Base-by-base conservation (phyloP, 2,797 vertebrate genomes). In the Lithobates sylvaticus region DNA sequence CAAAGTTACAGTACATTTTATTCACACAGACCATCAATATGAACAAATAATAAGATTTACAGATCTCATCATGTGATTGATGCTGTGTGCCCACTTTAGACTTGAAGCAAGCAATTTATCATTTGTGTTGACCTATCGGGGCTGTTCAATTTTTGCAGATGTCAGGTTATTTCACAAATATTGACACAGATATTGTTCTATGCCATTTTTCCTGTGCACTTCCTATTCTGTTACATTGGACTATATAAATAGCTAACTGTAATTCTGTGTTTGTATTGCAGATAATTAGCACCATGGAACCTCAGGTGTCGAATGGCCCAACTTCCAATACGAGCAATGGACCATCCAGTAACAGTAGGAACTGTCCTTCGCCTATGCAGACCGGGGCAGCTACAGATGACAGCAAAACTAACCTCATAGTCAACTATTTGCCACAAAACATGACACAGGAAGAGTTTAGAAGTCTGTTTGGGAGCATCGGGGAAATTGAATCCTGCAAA, bases 211-310 rank as follows among this genome's bases (percentile, higher is more conserved):
- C 50, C 16, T 16, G 50, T 13, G 1, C 4, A 6, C 50, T 47
- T 47, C 44, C 44, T 13, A 54, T 54, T 54, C 50, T 54, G 13
- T 54, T 0, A 47, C 10, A 47, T 47, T 47, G 12, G 15, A 54
- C 5, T 18, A 54, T 18, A 18, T 16, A 15, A 4, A 54, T 4
- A 54, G 13, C 13, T 54, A 54, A 54, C 12, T 70, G 7, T 70
- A 18, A 23, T 36, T 73, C 5, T 36, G 70, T 73, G 70, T 84
- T 88, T 92, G 90, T 91, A 67, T 89, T 92, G 81, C 93, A 99
- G 98, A 99, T 99, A 96, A 99, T 99, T 96, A 99, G 98, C 97
- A 99, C 98, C 97, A 99, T 99, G 98, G 98, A 99, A 94, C 95
- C 98, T 96, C 97, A 98, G 94, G 98, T 99, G 96, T 98, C 98